Evolutionary conservation across 2,797 vertebrate genomes (phyloP), one percentile per base, ranked within the genome.

Genomic region (Oceanodroma leucorhoa): DNA sequence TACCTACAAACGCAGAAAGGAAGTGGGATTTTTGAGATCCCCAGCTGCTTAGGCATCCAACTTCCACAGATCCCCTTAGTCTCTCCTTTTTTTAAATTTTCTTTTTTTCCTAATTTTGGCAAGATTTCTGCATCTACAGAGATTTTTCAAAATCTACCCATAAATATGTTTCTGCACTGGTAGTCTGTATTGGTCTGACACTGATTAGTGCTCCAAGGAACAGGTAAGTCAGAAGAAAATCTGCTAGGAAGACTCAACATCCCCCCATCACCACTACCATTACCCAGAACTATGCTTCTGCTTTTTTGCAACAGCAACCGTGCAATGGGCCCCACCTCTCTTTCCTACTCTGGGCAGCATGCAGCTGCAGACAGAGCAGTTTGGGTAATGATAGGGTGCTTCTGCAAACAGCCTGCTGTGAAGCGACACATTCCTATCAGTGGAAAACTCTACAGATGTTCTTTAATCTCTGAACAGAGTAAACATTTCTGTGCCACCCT

Each of bases 41-140:
- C 15, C 5, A 66, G 1, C 3, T 18, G 22, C 58, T 54, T 43
- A 87, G 18, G 5, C 3, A 71, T 51, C 40, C 20, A 36, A 20
- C 18, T 66, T 13, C 10, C 18, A n/a, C 38, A 76, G 16, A 38
- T 45, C 8, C 9, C 5, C 1, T 2, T 32, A 45, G 17, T 36
- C 1, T 72, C 22, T 11, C 1, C 6, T 6, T 15, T 13, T 5
- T 38, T 19, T 9, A 13, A 11, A 3, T 38, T 21, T 22, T 10
- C 16, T 27, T 17, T 38, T 13, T 22, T 5, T 6, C 18, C 36
- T 22, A 14, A 14, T 61, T 53, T 60, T 78, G 11, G 5, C 10
- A 67, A 50, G 22, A 50, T 50, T 62, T 73, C 57, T 84, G 9
- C 30, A 60, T 34, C 45, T 80, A 48, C 11, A 69, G 19, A 13